A percentile compares a stretch with the other conserved stretches of the same genome.
Evolutionary conservation across 2,113 vertebrate genomes (phyloP).

Genomic region (Stigmatopora nigra): DNA sequence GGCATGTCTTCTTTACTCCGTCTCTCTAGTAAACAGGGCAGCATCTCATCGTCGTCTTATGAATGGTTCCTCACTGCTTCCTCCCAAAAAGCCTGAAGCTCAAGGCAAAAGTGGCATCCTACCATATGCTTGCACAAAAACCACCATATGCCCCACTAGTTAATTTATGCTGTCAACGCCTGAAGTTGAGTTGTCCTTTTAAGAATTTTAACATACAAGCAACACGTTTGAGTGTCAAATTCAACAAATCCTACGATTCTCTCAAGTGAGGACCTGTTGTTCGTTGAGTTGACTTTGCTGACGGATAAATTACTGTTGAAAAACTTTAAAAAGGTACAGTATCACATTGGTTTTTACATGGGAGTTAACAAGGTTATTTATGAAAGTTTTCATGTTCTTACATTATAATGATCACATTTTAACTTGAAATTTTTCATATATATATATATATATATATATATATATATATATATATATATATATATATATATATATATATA

Average conservation of each 20-base stretch:
- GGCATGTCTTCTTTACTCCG: slow-evolving; percentile 21
- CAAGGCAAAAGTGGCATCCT: slow-evolving; percentile 45
- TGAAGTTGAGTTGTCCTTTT: slow-evolving; percentile 29
- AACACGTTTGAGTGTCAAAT: slow-evolving; percentile 27
- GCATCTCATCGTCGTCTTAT: slow-evolving; percentile 38
- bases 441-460: too few species aligned
- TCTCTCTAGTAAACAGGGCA: slow-evolving; percentile 16
- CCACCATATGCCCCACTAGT: slow-evolving; percentile 64
- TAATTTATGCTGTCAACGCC: slow-evolving; percentile 59
- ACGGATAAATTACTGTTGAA: slow-evolving; percentile 5
- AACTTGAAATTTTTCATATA: too few species aligned
- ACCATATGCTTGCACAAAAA: slow-evolving; percentile 61
- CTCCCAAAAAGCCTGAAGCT: slow-evolving; percentile 47
- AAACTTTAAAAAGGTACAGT: not conserved
- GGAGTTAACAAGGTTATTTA: too few species aligned
- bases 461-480: too few species aligned
- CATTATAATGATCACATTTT: too few species aligned
- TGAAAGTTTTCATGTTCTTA: too few species aligned
- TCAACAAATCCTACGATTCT: slow-evolving; percentile 16
- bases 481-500: too few species aligned
- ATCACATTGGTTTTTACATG: not conserved
- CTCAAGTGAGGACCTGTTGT: slow-evolving; percentile 20
- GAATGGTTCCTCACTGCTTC: slow-evolving; percentile 42
- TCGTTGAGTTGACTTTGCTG: slow-evolving; percentile 14
- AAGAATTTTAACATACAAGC: slow-evolving; percentile 24